Evolutionary conservation across 1,140 invertebrate species (phyloP).

Genomic region (Argopecten irradians): DNA sequence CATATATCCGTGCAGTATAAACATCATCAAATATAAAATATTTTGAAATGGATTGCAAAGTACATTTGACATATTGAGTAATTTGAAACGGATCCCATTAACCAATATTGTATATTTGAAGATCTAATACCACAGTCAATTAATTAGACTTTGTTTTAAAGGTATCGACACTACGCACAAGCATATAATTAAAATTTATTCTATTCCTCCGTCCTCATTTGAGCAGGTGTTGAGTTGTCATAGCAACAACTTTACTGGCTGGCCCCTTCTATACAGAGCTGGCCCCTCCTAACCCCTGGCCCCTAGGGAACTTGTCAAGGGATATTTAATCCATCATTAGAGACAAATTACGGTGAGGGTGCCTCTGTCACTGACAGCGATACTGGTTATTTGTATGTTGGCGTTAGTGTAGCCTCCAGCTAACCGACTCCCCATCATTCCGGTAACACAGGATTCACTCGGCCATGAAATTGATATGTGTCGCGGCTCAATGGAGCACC

Average conservation of each 20-base stretch:
- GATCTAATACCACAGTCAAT: too few relatives aligned
- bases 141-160: too few relatives aligned
- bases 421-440: not conserved
- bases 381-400: conserved; percentile 17
- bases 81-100: too few relatives aligned
- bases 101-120: too few relatives aligned
- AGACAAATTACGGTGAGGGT: conserved; percentile 1
- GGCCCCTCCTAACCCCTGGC: conserved; percentile 18
- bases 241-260: not conserved
- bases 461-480: conserved; percentile 8
- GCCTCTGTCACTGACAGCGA: not conserved
- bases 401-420: not conserved
- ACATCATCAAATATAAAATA: too few relatives aligned
- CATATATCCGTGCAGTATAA: too few relatives aligned
- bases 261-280: not conserved
- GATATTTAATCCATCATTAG: conserved; percentile 22
- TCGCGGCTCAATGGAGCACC: not conserved
- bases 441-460: not conserved
- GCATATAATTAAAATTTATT: too few relatives aligned
- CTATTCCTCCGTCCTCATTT: not conserved
- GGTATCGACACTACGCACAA: too few relatives aligned
- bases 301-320: not conserved
- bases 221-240: not conserved
- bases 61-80: too few relatives aligned
- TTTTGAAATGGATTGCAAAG: too few relatives aligned